Evolutionary conservation across 2,113 vertebrate species (phyloP).

Genomic region (Nansenia antarctica): DNA sequence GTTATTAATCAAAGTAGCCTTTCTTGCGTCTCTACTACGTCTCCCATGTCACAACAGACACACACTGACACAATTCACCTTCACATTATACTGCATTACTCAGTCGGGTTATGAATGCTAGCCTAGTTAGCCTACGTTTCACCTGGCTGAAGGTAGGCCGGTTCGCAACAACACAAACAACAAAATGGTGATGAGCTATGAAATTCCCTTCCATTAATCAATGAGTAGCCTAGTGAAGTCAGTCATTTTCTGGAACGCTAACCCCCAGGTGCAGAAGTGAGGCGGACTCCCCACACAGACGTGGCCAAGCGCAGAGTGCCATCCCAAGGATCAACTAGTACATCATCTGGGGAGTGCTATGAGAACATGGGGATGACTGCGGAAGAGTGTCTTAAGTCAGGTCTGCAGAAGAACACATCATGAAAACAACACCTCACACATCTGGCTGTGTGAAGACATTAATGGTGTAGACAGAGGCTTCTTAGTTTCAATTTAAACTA

Average conservation of each 20-base stretch:
- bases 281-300: background rate
- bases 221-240: background rate
- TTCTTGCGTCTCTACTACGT: too few relatives aligned
- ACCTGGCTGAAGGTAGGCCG: too few relatives aligned
- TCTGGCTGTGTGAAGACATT: background rate
- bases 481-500: too few relatives aligned
- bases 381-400: constrained; percentile 9
- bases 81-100: too few relatives aligned
- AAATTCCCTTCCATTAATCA: background rate
- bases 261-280: background rate
- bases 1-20: too few relatives aligned
- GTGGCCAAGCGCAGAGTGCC: constrained; percentile 1
- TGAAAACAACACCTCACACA: background rate
- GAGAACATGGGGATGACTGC: constrained; percentile 20
- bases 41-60: too few relatives aligned
- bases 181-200: too few relatives aligned
- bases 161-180: too few relatives aligned
- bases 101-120: too few relatives aligned
- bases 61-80: too few relatives aligned
- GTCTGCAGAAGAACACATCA: constrained; percentile 12
- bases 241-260: background rate
- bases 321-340: constrained; percentile 33
- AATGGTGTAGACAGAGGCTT: background rate
- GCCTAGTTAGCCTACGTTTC: too few relatives aligned
- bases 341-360: constrained; percentile 47